These are phyloP conservation scores for Zophobas atratus DNA, from an alignment of 1,140 invertebrate species.

Conservation along the genomic window DNA sequence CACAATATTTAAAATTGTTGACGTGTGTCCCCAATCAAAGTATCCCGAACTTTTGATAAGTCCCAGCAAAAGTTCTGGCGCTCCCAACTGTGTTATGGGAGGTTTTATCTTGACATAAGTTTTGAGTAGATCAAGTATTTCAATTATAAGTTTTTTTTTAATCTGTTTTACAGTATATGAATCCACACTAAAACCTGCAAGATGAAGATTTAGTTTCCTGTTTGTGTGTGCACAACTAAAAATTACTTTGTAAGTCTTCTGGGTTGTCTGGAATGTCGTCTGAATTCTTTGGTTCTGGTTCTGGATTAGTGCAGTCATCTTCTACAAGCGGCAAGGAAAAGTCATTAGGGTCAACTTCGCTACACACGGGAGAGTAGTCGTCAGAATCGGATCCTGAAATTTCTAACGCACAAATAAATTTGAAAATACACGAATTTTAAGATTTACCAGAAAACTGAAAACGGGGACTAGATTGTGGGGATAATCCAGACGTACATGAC, in stretches of 20 bases:
- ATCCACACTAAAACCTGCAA: constrained; percentile 1
- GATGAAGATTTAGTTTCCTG: neutral
- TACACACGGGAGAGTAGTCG: constrained; percentile 71
- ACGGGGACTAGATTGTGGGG: constrained; percentile 20
- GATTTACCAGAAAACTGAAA: constrained; percentile 10
- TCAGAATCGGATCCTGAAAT: constrained; percentile 53
- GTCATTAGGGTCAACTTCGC: constrained; percentile 69
- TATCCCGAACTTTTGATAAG: constrained; percentile 58
- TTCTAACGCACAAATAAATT: too few relatives aligned
- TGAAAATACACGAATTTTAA: too few relatives aligned
- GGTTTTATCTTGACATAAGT: constrained; percentile 53
- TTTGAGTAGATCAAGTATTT: constrained; percentile 55
- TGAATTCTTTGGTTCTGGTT: too few relatives aligned
- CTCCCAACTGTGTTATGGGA: constrained; percentile 62
- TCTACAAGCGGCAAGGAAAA: constrained; percentile 2
- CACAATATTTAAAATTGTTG: constrained; percentile 27
- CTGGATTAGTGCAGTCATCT: constrained; percentile 1
- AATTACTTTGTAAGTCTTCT: too few relatives aligned
- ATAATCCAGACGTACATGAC: constrained; percentile 34
- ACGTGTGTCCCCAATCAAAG: constrained; percentile 24
- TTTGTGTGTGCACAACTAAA: too few relatives aligned
- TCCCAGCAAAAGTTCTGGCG: constrained; percentile 66
- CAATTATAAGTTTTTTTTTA: constrained; percentile 49
- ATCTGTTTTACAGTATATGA: constrained; percentile 16
- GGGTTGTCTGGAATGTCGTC: too few relatives aligned